Evolutionary conservation across 1,140 invertebrate species (phyloP).

Genomic region (Battus philenor): DNA sequence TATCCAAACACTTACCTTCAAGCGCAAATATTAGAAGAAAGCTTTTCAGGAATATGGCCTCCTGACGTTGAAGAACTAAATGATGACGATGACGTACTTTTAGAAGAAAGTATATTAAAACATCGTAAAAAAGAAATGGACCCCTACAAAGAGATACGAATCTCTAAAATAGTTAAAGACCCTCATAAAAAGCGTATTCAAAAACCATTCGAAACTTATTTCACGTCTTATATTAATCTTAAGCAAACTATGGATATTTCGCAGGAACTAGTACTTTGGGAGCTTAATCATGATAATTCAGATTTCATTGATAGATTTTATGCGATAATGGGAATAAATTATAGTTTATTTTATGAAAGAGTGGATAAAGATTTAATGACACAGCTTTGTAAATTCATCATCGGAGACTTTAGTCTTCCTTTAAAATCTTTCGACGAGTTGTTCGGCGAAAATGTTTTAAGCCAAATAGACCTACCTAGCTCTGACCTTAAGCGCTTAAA

Average conservation of each 20-base stretch:
- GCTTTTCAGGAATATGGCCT: constrained; percentile 56
- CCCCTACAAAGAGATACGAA: constrained; percentile 44
- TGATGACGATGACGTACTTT: constrained; percentile 56
- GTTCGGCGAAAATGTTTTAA: constrained; percentile 67
- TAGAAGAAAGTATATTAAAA: constrained; percentile 69
- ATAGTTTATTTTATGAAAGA: constrained; percentile 75
- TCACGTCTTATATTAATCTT: constrained; percentile 76
- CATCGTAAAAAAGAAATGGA: constrained; percentile 56
- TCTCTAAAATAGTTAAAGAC: constrained; percentile 68
- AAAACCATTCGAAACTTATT: constrained; percentile 69
- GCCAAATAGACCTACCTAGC: constrained; percentile 45
- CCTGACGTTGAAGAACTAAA: constrained; percentile 42
- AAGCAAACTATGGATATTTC: constrained; percentile 63
- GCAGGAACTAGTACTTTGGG: constrained; percentile 62
- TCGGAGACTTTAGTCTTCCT: constrained; percentile 71
- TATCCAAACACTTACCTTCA: constrained; percentile 77
- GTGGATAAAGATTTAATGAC: constrained; percentile 75
- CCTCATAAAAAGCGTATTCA: constrained; percentile 48
- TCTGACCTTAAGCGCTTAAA: constrained; percentile 54
- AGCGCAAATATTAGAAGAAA: constrained; percentile 76
- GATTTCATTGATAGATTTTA: constrained; percentile 77
- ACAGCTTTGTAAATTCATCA: constrained; percentile 75
- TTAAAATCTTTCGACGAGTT: constrained; percentile 62
- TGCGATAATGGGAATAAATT: constrained; percentile 71
- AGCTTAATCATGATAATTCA: constrained; percentile 60